phyloP scores from a whole-genome alignment of 2,113 vertebrate genomes.

The Tapirus terrestris region DNA sequence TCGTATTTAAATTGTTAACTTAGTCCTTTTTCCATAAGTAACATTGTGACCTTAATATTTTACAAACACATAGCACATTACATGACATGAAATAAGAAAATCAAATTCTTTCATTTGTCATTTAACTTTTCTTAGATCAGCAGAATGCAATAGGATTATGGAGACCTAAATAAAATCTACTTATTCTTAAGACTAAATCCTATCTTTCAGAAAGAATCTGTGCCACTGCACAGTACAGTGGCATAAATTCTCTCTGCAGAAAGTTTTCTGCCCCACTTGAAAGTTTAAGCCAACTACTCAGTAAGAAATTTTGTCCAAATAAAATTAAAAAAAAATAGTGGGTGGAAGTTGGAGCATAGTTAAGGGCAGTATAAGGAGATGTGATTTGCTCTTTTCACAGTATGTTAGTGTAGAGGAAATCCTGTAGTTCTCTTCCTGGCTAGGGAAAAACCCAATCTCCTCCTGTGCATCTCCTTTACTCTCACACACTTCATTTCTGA shows the following conservation, averaged over 20 bases:
- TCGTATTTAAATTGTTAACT: background rate
- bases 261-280: background rate
- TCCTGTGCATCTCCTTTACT: background rate
- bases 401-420: background rate
- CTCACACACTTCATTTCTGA: background rate
- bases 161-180: background rate
- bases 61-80: background rate
- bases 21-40: background rate
- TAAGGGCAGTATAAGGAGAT: background rate
- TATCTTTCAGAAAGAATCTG: background rate
- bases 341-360: background rate
- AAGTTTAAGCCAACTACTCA: background rate
- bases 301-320: background rate
- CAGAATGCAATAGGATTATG: background rate
- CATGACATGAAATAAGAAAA: background rate
- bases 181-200: background rate
- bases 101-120: background rate
- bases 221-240: too few relatives aligned
- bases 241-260: background rate
- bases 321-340: background rate
- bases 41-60: background rate
- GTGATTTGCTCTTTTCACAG: background rate
- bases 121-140: background rate
- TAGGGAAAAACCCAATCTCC: background rate
- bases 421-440: background rate